A percentile compares a stretch with the other conserved stretches of the same genome.
phyloP scores from a whole-genome alignment of 2,797 vertebrate genomes.

The Gallinago solitaria region DNA sequence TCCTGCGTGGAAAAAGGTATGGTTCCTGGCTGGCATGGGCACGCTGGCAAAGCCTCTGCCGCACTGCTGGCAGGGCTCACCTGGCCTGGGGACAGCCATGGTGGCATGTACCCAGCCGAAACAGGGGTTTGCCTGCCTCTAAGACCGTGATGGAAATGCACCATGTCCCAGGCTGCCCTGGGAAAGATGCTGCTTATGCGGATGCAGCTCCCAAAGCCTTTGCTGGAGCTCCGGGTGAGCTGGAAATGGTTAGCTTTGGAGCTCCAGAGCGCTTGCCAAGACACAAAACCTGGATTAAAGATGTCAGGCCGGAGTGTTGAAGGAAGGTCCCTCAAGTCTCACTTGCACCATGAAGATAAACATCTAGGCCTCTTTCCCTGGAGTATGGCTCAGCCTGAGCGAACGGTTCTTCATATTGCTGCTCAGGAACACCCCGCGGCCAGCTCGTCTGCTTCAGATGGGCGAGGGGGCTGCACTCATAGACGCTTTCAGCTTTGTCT shows the following conservation, averaged over 20 bases:
- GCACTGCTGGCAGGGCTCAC: rapidly evolving
- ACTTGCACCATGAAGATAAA: background rate
- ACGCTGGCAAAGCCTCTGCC: background rate
- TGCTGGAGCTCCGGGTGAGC: rapidly evolving
- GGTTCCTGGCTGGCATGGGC: rapidly evolving
- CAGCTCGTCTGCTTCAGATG: rapidly evolving
- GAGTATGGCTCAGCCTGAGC: background rate
- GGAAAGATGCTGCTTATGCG: rapidly evolving
- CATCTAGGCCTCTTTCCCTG: background rate
- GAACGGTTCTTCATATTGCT: background rate
- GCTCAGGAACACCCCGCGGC: background rate
- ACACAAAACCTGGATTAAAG: background rate
- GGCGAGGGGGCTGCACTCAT: rapidly evolving
- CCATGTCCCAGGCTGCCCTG: rapidly evolving
- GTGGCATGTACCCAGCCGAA: rapidly evolving
- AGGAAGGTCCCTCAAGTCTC: background rate
- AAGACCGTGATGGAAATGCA: rapidly evolving
- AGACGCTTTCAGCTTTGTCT: background rate
- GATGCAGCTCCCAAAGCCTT: rapidly evolving
- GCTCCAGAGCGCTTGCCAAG: rapidly evolving
- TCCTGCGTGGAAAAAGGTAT: background rate
- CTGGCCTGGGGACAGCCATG: rapidly evolving
- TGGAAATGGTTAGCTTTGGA: background rate
- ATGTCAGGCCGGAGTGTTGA: background rate
- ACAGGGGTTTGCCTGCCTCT: rapidly evolving